These are phyloP conservation scores for Typhlichthys eigenmanni DNA, from an alignment of 2,797 vertebrate genomes.

Conservation along the genomic window DNA sequence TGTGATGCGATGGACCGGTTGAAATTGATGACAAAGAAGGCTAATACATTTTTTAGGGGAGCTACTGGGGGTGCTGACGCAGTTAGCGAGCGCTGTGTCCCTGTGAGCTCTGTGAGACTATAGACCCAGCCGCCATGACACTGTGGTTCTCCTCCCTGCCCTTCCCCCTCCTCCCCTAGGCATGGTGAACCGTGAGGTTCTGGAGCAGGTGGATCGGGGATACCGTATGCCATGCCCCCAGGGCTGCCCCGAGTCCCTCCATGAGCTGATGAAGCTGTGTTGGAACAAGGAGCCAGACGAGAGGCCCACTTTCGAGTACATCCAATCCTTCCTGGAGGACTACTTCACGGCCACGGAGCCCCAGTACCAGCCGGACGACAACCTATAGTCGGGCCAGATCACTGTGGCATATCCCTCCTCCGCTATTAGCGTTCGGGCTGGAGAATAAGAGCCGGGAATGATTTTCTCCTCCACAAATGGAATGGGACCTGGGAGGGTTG, in stretches of 20 bases:
- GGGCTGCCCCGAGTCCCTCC: slow-evolving; percentile 92
- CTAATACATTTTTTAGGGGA: no score
- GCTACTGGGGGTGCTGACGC: no score
- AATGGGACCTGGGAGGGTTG: slow-evolving; percentile 74
- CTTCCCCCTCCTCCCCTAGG: slow-evolving; percentile 66
- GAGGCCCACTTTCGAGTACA: slow-evolving; percentile 95
- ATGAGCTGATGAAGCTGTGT: slow-evolving; percentile 94
- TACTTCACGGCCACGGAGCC: slow-evolving; percentile 97
- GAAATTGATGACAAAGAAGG: no score
- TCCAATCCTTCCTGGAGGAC: slow-evolving; percentile 96
- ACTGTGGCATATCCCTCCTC: slow-evolving; percentile 22
- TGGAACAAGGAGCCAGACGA: slow-evolving; percentile 87
- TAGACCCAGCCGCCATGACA: no score
- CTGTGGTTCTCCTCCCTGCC: not conserved
- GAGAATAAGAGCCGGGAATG: slow-evolving; percentile 65
- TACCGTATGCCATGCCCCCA: slow-evolving; percentile 96
- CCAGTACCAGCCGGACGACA: slow-evolving; percentile 95
- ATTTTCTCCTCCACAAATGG: slow-evolving; percentile 67
- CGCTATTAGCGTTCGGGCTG: slow-evolving; percentile 40
- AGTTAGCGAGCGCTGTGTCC: no score
- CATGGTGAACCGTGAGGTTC: slow-evolving; percentile 94
- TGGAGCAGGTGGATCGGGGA: slow-evolving; percentile 94
- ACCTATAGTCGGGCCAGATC: slow-evolving; percentile 78
- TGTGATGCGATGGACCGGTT: no score
- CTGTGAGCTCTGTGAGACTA: no score